phyloP scores from a whole-genome alignment of 2,113 vertebrate genomes.

The Tinamus guttatus region DNA sequence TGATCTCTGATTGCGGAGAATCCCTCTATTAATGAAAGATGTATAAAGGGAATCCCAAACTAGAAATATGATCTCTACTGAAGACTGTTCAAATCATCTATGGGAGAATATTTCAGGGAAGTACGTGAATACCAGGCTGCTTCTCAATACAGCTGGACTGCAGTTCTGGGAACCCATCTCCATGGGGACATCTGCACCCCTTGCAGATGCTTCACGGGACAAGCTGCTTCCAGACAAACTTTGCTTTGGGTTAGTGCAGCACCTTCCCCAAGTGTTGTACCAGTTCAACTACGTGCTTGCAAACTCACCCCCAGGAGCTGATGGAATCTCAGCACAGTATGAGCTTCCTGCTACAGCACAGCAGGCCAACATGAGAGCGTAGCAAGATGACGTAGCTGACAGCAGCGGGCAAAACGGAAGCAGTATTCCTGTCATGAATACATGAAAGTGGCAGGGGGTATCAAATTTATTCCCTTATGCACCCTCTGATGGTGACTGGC shows the following conservation, averaged over 20 bases:
- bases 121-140: not conserved
- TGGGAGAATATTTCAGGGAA: conserved; percentile 32
- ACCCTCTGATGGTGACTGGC: not conserved
- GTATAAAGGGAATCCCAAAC: conserved; percentile 64
- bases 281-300: not conserved
- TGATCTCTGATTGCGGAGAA: conserved; percentile 55
- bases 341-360: not conserved
- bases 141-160: not conserved
- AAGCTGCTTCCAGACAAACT: not conserved
- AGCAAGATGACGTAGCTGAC: not conserved
- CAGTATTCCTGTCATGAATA: not conserved
- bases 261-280: not conserved
- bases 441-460: not conserved
- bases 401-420: not conserved
- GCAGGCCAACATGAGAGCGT: not conserved
- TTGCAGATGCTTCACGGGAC: not conserved
- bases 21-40: conserved; percentile 64
- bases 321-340: not conserved
- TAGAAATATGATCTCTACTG: conserved; percentile 59
- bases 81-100: conserved; percentile 21
- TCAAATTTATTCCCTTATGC: not conserved
- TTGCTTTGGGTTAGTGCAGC: not conserved
- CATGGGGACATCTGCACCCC: not conserved
- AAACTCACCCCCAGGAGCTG: not conserved
- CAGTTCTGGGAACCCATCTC: not conserved